Evolutionary conservation across 2,113 vertebrate genomes (phyloP).

Genomic region (Cranoglanis bouderius): DNA sequence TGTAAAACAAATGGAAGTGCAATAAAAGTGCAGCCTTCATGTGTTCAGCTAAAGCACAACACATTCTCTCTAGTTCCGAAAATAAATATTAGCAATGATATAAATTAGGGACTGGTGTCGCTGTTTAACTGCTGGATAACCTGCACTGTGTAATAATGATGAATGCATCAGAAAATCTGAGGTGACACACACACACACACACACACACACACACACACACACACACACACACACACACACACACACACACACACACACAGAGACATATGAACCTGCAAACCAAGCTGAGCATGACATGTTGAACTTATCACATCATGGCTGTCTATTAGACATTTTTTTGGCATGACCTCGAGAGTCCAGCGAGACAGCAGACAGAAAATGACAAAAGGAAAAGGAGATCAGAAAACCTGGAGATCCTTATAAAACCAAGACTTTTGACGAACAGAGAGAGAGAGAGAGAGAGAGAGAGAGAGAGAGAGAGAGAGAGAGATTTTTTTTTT

Average conservation of each 20-base stretch:
- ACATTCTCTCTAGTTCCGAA: neutral
- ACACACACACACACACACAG: slow-evolving; percentile 19
- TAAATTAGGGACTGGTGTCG: neutral
- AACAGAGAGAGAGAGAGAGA: slow-evolving; percentile 19
- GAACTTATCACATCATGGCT: neutral
- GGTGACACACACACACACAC: neutral
- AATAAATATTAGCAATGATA: neutral
- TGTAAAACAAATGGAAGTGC: slow-evolving; percentile 48
- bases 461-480: too few relatives aligned
- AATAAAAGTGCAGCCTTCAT: neutral
- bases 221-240: slow-evolving; percentile 12
- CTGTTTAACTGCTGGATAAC: neutral
- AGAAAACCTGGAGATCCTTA: slow-evolving; percentile 46
- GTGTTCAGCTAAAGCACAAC: neutral
- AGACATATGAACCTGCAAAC: neutral
- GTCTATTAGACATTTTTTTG: slow-evolving; percentile 14
- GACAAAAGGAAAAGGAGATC: neutral
- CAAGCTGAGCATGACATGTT: slow-evolving; percentile 3
- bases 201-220: slow-evolving; percentile 28
- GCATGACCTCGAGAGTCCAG: neutral
- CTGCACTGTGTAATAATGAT: neutral
- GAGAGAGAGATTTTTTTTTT: too few relatives aligned
- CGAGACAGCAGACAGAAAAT: neutral
- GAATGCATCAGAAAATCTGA: neutral
- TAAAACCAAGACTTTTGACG: slow-evolving; percentile 2